phyloP scores from a whole-genome alignment of 2,888 invertebrate genomes.

The Drosophila paramelanica region DNA sequence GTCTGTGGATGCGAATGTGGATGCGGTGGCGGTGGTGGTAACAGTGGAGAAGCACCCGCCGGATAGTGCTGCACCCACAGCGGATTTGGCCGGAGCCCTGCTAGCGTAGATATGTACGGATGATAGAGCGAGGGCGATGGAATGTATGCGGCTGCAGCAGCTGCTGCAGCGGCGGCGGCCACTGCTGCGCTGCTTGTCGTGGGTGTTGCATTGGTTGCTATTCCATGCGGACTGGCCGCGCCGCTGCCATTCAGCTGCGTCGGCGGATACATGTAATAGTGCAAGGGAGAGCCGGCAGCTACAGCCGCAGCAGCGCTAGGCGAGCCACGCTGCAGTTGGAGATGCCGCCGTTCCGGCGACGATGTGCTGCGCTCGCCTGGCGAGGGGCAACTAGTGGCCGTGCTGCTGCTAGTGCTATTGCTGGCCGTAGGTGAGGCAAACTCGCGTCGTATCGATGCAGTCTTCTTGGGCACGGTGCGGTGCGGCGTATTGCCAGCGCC shows the following conservation, averaged over 20 bases:
- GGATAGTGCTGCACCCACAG: conserved; percentile 86
- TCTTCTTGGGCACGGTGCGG: conserved; percentile 85
- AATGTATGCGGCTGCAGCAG: conserved; percentile 84
- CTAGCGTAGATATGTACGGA: conserved; percentile 84
- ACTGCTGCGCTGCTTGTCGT: conserved; percentile 65
- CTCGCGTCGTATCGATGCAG: conserved; percentile 85
- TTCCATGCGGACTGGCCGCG: conserved; percentile 73
- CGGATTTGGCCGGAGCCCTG: conserved; percentile 85
- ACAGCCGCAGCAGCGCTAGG: conserved; percentile 63
- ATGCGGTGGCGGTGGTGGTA: conserved; percentile 72
- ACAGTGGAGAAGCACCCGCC: conserved; percentile 80
- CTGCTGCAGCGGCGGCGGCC: conserved; percentile 79
- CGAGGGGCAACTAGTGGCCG: conserved; percentile 70
- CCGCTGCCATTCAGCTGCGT: conserved; percentile 82
- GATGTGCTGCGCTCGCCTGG: conserved; percentile 75
- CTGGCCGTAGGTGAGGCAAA: conserved; percentile 84
- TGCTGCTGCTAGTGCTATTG: conserved; percentile 65
- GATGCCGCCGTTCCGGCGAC: conserved; percentile 75
- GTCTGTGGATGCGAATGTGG: conserved; percentile 56
- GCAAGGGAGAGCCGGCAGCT: conserved; percentile 75
- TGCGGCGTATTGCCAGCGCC: conserved; percentile 71
- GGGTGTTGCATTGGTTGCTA: conserved; percentile 55
- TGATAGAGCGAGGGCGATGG: conserved; percentile 83
- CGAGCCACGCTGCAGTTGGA: conserved; percentile 78
- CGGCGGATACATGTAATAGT: conserved; percentile 84